Base-by-base conservation (phyloP, 2,113 vertebrate genomes). In the Otolemur garnettii region DNA sequence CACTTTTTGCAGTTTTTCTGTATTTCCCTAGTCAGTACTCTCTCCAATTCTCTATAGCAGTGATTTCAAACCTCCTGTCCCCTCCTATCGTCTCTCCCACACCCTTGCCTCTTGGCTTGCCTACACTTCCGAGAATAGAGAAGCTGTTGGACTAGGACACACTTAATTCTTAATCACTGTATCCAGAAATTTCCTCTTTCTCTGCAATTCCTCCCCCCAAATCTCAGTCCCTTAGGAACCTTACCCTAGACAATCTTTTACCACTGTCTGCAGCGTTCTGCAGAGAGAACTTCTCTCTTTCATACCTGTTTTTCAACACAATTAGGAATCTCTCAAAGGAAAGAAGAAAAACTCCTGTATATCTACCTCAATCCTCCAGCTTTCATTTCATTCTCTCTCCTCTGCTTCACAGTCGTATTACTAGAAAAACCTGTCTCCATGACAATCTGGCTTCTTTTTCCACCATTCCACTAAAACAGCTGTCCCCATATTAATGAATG, bases 371-470 rank as follows among this genome's bases (percentile, higher is more conserved):
- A 22, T 75, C n/a, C 62, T 92, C 24, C 21, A 82, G 69, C 12
- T 90, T 91, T 85, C 71, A 91, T 90, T 91, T 85, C 71, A 91
- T 84, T 87, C 60, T 84, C 57, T 91, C 57, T 79, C 78, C 26
- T 82, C 24, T n/a, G 72, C 35, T 75, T 85, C 50, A 78, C 5
- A 81, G 92, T 64, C 72, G 85, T 83, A 85, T 88, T 91, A 94
- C 90, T 96, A 96, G 90, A 87, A 96, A 96, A 86, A 68, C 78
- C 18, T 91, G 94, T 95, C 45, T 94, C 78, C 78, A 93, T 66
- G 45, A 87, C 64, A 96, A 88, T 93, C 82, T 91, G 94, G 77
- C 77, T 87, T 94, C 72, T 79, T 94, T 69, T 80, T 18, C 79
- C 30, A 88, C 33, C 21, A 66, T 87, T 75, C n/a, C 82, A 94